Base-by-base conservation (phyloP, 2,113 vertebrate genomes). In the Sander lucioperca region DNA sequence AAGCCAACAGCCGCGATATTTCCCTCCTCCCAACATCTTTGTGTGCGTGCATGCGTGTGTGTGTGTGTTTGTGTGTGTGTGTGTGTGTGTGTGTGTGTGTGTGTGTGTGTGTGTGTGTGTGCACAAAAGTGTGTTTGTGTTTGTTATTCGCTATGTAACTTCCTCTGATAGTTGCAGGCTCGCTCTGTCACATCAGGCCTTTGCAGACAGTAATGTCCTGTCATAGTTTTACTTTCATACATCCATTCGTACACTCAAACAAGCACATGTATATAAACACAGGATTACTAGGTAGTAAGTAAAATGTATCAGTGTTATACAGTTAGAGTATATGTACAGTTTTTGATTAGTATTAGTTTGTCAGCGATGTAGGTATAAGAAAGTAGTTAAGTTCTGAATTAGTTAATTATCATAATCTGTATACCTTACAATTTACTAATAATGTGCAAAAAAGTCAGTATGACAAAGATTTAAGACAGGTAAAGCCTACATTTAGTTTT, bases 131-230 rank as follows among this genome's bases (percentile, higher is more conserved):
- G 23, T 80, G 14, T 25, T 36, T 63, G 48, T 21, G 1, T 72
- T 75, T 64, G 33, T 72, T 68, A 66, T 14, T 73, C 5, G 16
- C 16, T 30, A 16, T 84, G 62, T 74, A 73, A 77, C 85, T 88
- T 90, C 66, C 50, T 84, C 79, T 67, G 21, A 79, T 77, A 43
- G 59, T 70, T 77, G 6, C 30, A 59, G 45, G 2, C 59, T 27
- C 1, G 9, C 39, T 66, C 59, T 71, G 65, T 61, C 65, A 66
- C 53, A 57, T 14, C 30, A 84, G 68, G 65, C 16, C 16, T 78
- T 65, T 71, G 66, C 65, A 77, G 66, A 54, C 39, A 65, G 36
- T 21, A 11, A 25, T 25, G 50, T 30, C 5, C 7, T 63, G 12
- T 61, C 63, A 27, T 23, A 56, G 23, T 25, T 59, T 33, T 45